phyloP scores from a whole-genome alignment of 2,888 invertebrate species.

The Beris chalybata region DNA sequence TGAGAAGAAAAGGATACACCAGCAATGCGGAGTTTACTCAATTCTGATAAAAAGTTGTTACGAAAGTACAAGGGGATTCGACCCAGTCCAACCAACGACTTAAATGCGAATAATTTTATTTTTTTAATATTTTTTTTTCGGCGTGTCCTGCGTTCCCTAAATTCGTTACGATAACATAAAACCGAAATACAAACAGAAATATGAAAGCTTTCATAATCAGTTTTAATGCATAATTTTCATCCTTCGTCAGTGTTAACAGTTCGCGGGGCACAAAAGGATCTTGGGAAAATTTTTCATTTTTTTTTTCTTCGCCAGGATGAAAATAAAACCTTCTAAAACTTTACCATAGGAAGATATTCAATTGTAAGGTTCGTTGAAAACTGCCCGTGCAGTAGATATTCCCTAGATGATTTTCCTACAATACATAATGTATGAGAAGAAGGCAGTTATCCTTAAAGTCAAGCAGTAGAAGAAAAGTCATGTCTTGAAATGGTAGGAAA shows the following conservation, averaged over 20 bases:
- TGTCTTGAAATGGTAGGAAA: neutral
- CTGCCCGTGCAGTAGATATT: slow-evolving; percentile 27
- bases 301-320: no score
- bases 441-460: slow-evolving; percentile 10
- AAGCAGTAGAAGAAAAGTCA: neutral
- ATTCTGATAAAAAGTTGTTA: slow-evolving; percentile 9
- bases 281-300: no score
- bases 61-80: no score
- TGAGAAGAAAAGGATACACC: slow-evolving; percentile 19
- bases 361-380: slow-evolving; percentile 32
- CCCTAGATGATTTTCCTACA: slow-evolving; percentile 19
- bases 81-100: no score
- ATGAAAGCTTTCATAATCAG: slow-evolving; percentile 14
- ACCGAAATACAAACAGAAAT: slow-evolving; percentile 6
- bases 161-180: neutral
- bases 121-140: no score
- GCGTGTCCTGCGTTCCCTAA: no score
- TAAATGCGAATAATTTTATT: no score
- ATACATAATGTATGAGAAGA: slow-evolving; percentile 24
- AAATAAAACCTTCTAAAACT: slow-evolving; percentile 15
- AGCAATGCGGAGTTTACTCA: slow-evolving; percentile 26
- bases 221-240: slow-evolving; percentile 26
- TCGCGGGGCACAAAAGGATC: neutral
- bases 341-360: slow-evolving; percentile 26
- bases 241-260: slow-evolving; percentile 10